These are phyloP conservation scores for Lacerta agilis DNA, from an alignment of 2,797 vertebrate genomes.

Conservation along the genomic window DNA sequence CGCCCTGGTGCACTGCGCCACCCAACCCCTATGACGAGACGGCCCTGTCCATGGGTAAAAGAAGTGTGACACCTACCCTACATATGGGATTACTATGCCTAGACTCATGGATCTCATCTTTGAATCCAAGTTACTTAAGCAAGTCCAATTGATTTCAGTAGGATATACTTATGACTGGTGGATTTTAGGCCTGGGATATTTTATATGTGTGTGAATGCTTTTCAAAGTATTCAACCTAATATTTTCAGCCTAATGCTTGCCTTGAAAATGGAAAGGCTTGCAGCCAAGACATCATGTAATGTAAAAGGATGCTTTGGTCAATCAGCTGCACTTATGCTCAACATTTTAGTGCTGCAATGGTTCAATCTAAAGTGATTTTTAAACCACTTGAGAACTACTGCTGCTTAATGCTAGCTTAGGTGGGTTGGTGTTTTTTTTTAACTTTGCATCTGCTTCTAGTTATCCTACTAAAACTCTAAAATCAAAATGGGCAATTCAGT, in stretches of 20 bases:
- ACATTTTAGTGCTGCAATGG: not conserved
- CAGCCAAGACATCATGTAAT: not conserved
- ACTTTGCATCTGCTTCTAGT: not conserved
- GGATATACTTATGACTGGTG: not conserved
- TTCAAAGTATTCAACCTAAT: not conserved
- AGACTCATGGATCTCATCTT: not conserved
- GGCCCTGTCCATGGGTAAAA: not conserved
- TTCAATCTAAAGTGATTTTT: not conserved
- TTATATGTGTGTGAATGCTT: not conserved
- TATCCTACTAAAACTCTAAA: not conserved
- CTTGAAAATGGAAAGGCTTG: conserved; percentile 2
- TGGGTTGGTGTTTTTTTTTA: not conserved
- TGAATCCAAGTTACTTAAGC: not conserved
- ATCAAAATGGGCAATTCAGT: not conserved
- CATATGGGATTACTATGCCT: not conserved
- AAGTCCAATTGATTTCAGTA: not conserved
- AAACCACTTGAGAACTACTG: not conserved
- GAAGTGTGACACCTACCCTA: no score
- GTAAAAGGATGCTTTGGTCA: not conserved
- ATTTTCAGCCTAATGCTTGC: not conserved
- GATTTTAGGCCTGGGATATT: not conserved
- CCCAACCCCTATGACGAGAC: no score
- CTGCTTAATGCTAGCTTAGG: not conserved
- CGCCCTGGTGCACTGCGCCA: no score
- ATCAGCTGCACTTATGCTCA: not conserved